phyloP scores from a whole-genome alignment of 1,140 invertebrate species.

The Odontomachus brunneus region DNA sequence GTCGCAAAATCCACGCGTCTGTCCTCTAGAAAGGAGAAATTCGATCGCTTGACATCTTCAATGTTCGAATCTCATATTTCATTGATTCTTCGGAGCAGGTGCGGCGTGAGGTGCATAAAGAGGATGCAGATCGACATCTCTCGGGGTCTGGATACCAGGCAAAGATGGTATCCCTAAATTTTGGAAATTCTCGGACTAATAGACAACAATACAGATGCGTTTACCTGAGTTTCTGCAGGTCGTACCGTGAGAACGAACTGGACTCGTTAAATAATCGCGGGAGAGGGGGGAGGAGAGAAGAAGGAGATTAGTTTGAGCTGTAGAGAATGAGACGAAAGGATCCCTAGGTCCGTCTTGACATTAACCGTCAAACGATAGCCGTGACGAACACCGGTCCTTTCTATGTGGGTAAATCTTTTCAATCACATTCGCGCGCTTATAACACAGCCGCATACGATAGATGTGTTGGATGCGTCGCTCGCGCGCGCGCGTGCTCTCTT shows the following conservation, averaged over 20 bases:
- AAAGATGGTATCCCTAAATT: slow-evolving; percentile 74
- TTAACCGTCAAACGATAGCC: neutral
- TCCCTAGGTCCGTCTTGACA: slow-evolving; percentile 12
- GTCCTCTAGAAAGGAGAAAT: neutral
- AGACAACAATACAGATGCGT: no score
- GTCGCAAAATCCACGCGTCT: neutral
- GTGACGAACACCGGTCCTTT: neutral
- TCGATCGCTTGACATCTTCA: slow-evolving; percentile 39
- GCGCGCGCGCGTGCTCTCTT: neutral
- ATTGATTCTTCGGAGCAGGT: slow-evolving; percentile 53
- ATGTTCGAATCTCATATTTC: slow-evolving; percentile 56
- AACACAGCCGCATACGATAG: neutral
- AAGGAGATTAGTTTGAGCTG: slow-evolving; percentile 6
- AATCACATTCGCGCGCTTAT: neutral
- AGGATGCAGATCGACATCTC: slow-evolving; percentile 76
- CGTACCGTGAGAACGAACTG: no score
- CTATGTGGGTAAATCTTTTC: neutral
- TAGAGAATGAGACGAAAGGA: slow-evolving; percentile 33
- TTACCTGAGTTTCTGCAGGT: no score
- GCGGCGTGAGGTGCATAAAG: slow-evolving; percentile 60
- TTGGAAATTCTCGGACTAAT: no score
- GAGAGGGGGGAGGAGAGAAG: slow-evolving; percentile 24
- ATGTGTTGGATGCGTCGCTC: neutral
- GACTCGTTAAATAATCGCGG: no score
- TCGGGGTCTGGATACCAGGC: no score